These are phyloP conservation scores for Labroides dimidiatus DNA, from an alignment of 2,797 vertebrate genomes.

Conservation along the genomic window DNA sequence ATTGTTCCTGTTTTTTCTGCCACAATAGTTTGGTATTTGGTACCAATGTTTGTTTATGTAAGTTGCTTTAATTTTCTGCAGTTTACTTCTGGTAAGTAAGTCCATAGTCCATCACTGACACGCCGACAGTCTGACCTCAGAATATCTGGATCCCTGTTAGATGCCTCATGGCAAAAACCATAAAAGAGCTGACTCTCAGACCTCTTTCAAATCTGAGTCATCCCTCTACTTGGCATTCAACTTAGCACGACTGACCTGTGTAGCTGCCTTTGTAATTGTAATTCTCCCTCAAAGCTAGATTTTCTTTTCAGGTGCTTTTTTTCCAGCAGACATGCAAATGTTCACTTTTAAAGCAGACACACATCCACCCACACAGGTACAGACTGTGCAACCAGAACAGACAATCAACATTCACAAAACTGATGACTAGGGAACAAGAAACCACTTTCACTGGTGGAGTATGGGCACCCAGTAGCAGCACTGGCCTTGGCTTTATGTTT, in stretches of 20 bases:
- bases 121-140: constrained; percentile 35
- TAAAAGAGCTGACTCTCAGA: constrained; percentile 22
- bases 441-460: constrained; percentile 2
- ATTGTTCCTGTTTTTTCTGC: not conserved
- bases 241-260: constrained; percentile 41
- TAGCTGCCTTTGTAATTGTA: constrained; percentile 50
- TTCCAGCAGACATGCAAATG: constrained; percentile 46
- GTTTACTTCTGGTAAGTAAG: constrained; percentile 6
- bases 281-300: constrained; percentile 32
- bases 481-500: constrained; percentile 18
- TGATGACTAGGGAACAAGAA: constrained; percentile 21
- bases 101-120: constrained; percentile 11
- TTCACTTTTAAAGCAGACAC: constrained; percentile 40
- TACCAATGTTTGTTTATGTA: not conserved
- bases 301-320: constrained; percentile 32
- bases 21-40: not conserved
- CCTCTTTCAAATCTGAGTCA: constrained; percentile 48
- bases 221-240: constrained; percentile 41
- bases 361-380: constrained; percentile 9
- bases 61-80: not conserved
- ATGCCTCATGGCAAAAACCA: constrained; percentile 23
- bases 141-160: constrained; percentile 34
- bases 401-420: constrained; percentile 30
- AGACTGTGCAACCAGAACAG: constrained; percentile 24
- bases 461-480: constrained; percentile 19